Base-by-base conservation (phyloP, 2,113 vertebrate genomes). In the Ciconia boyciana region DNA sequence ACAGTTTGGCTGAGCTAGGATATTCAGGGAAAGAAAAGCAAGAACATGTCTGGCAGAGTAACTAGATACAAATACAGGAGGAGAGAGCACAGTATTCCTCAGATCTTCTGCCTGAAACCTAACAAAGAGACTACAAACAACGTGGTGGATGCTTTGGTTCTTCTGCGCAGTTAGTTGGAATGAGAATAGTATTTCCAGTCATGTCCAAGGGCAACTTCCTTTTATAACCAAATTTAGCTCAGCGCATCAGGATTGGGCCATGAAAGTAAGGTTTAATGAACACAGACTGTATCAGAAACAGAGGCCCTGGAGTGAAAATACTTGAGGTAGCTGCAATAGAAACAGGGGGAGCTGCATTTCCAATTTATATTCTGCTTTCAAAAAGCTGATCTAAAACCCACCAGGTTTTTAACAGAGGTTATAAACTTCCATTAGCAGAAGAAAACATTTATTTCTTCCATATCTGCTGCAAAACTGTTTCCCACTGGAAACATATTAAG, bases 381-480 rank as follows among this genome's bases (percentile, higher is more conserved):
- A 22, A 82, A 90, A 82, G 36, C 31, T 66, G 36, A 49, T 57
- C 57, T 84, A 66, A 86, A 93, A 20, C 13, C 34, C 24, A 54
- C 16, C 18, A 51, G 9, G 14, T 76, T 72, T 89, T 76, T 72
- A 64, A 64, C 12, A 31, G 31, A 77, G 21, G 19, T 57, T 91
- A 74, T n/a, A 66, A 85, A 66, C 34, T 95, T 88, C 85, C 90
- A 60, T 52, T 94, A 89, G 89, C 75, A 97, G 93, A 69, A 95
- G 75, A 94, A 95, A 93, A 94, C 86, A 65, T 90, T 89, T 70
- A n/a, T 92, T 91, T 68, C 57, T 74, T 82, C 64, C 17, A 0
- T 17, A 66, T 7, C n/a, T 16, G 31, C 41, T 65, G 31, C 82
- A 48, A 72, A 91, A 74, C 66, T 26, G 10, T 65, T 89, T 72